Base-by-base conservation (phyloP, 92 coral and sea anemone genomes). In the Muricea muricata region DNA sequence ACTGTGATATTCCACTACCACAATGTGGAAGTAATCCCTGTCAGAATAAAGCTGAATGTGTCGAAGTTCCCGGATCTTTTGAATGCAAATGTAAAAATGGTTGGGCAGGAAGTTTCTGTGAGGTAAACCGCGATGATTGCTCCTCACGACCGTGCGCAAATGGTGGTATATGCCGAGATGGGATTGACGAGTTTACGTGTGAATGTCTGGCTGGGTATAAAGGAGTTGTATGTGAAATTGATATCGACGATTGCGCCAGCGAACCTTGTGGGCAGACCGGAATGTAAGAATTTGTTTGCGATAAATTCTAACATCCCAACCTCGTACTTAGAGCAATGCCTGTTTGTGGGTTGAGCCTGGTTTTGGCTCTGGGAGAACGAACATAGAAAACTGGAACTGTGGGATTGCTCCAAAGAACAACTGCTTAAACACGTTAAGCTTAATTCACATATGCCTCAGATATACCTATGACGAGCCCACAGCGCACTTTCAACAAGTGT, bases 61-160 rank as follows among this genome's bases (percentile, higher is more conserved):
- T 66, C 37, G 93, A 93, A 65, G 73, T 90, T 29, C 40, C 82
- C 13, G 93, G 91, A 54, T 87, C 89, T 21, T 93, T 88, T 71
- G 84, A 74, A 83, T 96, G 99, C 61, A 77, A 81, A n/a, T n/a
- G n/a, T n/a, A n/a, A n/a, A n/a, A n/a, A n/a, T n/a, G n/a, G n/a
- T n/a, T n/a, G n/a, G n/a, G 40, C 90, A 29, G 98, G 98, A 12
- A 80, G 63, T 13, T 94, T 88, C 75, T 96, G 99, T 72, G 97
- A 96, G 72, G 80, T 84, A 28, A 72, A 89, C 78, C 65, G 26
- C 6, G 98, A 94, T 69, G 98, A 96, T 4, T 96, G 99, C 66
- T 88, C 89, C 8, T 33, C 72, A 37, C 72, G 79, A 28, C 99
- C 99, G 20, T 96, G 99, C 48, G 68, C 60, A 75, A 96, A 96